Percentiles rank a stretch among this genome's conserved stretches.
phyloP scores from a whole-genome alignment of 1,140 invertebrate genomes.

The Lasioglossum albipes region DNA sequence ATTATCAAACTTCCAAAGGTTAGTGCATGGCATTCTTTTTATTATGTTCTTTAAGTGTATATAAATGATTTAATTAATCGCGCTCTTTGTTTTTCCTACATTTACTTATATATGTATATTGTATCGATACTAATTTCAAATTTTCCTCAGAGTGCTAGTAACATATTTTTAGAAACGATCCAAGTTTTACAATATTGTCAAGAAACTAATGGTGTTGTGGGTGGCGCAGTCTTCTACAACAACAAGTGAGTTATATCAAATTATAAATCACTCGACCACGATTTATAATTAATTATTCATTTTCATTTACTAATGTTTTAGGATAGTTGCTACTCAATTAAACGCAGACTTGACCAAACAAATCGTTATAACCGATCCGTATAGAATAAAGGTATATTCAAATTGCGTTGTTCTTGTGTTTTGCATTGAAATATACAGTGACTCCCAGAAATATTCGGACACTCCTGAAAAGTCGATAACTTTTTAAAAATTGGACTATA shows the following conservation, averaged over 20 bases:
- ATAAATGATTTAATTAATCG: background rate
- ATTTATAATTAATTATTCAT: no score
- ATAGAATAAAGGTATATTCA: conserved; percentile 85
- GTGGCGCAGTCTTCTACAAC: conserved; percentile 89
- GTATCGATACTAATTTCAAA: conserved; percentile 1
- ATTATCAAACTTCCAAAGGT: conserved; percentile 90
- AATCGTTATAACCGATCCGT: conserved; percentile 89
- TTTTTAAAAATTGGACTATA: no score
- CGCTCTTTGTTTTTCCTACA: conserved; percentile 17
- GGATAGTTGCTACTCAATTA: conserved; percentile 89
- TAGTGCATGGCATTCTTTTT: conserved; percentile 48
- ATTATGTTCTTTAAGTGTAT: conserved; percentile 8
- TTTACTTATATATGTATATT: conserved; percentile 7
- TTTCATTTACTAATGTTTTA: conserved; percentile 75
- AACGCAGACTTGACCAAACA: conserved; percentile 87
- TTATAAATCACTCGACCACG: conserved; percentile 13
- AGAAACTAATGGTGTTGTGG: conserved; percentile 86
- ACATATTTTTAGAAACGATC: conserved; percentile 89
- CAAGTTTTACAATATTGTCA: conserved; percentile 89
- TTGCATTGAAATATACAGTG: background rate
- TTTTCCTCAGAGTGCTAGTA: conserved; percentile 86
- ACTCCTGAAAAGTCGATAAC: no score
- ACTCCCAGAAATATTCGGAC: no score
- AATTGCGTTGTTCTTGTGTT: background rate
- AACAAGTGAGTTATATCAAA: conserved; percentile 84